Percentiles rank a stretch among this genome's conserved stretches.
phyloP scores from a whole-genome alignment of 2,797 vertebrate genomes.

The Lycodopsis pacificus region DNA sequence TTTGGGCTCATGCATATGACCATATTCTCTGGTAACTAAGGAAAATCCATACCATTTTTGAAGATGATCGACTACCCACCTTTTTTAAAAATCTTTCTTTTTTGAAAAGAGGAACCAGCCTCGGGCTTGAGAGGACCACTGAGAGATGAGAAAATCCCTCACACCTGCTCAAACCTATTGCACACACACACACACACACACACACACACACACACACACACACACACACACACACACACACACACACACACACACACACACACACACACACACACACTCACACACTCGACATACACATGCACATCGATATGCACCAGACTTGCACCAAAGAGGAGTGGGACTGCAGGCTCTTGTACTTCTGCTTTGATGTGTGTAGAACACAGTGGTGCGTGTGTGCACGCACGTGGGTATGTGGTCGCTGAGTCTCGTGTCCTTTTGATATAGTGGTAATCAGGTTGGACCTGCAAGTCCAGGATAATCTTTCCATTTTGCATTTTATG shows the following conservation, averaged over 20 bases:
- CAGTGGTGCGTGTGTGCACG: slow-evolving; percentile 18
- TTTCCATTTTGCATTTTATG: slow-evolving; percentile 27
- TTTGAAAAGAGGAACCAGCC: slow-evolving; percentile 44
- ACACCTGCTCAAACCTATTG: slow-evolving; percentile 53
- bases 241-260: background rate
- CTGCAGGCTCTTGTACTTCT: slow-evolving; percentile 49
- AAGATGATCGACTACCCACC: slow-evolving; percentile 32
- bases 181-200: slow-evolving; percentile 5
- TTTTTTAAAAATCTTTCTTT: background rate
- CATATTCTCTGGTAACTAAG: slow-evolving; percentile 9
- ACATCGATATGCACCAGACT: slow-evolving; percentile 31
- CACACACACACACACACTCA: background rate
- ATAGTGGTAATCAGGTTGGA: slow-evolving; percentile 26
- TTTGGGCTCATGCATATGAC: background rate
- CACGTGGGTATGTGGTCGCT: slow-evolving; percentile 8
- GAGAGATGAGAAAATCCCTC: slow-evolving; percentile 60
- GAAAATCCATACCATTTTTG: slow-evolving; percentile 34
- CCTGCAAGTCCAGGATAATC: slow-evolving; percentile 26
- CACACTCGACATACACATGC: slow-evolving; percentile 7
- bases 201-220: background rate
- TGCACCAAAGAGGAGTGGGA: slow-evolving; percentile 23
- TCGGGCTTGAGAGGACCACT: slow-evolving; percentile 40
- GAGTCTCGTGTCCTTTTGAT: slow-evolving; percentile 44
- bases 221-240: background rate
- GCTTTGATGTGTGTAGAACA: slow-evolving; percentile 68